These are phyloP conservation scores for Ischnus inquisitorius DNA, from an alignment of 2,888 invertebrate genomes.

Conservation along the genomic window DNA sequence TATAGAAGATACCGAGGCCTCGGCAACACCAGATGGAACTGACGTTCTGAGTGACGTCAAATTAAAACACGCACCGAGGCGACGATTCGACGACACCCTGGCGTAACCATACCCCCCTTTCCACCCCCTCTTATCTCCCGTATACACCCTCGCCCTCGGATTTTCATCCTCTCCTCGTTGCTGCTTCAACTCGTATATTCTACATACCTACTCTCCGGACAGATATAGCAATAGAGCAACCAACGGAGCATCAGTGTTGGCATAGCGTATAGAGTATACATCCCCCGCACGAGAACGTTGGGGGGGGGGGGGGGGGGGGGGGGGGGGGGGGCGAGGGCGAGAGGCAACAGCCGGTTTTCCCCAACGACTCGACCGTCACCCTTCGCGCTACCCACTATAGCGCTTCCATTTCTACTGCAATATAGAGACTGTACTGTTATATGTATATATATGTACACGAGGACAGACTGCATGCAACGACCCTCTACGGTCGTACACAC, in stretches of 20 bases:
- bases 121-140: slow-evolving; percentile 56
- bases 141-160: slow-evolving; percentile 48
- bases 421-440: neutral
- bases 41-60: slow-evolving; percentile 84
- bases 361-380: slow-evolving; percentile 44
- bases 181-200: slow-evolving; percentile 12
- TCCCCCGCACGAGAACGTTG: too few relatives aligned
- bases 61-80: slow-evolving; percentile 84
- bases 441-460: neutral
- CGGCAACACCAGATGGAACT: slow-evolving; percentile 83
- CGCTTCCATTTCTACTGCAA: slow-evolving; percentile 29
- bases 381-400: slow-evolving; percentile 25
- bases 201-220: slow-evolving; percentile 9
- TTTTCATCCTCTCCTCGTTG: slow-evolving; percentile 41
- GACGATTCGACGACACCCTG: slow-evolving; percentile 82
- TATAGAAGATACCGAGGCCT: slow-evolving; percentile 67
- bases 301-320: too few relatives aligned
- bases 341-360: slow-evolving; percentile 52
- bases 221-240: slow-evolving; percentile 11
- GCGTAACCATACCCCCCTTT: slow-evolving; percentile 52
- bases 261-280: too few relatives aligned
- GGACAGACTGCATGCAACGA: slow-evolving; percentile 39
- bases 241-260: too few relatives aligned
- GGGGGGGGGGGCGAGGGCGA: neutral
- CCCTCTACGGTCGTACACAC: slow-evolving; percentile 9